These are phyloP conservation scores for Ormyrus nitidulus DNA, from an alignment of 2,888 invertebrate genomes.

Conservation along the genomic window DNA sequence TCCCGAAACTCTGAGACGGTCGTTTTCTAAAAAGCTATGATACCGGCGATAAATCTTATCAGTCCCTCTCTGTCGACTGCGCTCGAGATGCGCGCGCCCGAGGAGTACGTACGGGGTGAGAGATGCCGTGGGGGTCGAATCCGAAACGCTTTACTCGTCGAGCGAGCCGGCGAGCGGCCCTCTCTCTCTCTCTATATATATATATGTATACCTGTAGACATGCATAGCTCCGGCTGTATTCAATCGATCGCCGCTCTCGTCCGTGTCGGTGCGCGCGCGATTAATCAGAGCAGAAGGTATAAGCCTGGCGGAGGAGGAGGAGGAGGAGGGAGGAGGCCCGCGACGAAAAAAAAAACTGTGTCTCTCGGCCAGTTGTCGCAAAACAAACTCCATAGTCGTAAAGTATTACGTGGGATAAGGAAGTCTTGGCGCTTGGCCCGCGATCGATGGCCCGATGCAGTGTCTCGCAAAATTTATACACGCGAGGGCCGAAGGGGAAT, in stretches of 20 bases:
- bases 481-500: not conserved
- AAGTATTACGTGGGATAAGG: constrained; percentile 70
- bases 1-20: not conserved
- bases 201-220: too few relatives aligned
- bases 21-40: not conserved
- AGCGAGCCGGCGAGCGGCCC: too few relatives aligned
- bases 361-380: constrained; percentile 32
- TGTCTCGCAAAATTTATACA: constrained; percentile 68
- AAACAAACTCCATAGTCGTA: constrained; percentile 64
- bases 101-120: too few relatives aligned
- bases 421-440: constrained; percentile 68
- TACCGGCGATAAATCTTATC: constrained; percentile 16
- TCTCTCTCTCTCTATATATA: too few relatives aligned
- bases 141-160: too few relatives aligned
- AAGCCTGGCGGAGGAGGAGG: not conserved
- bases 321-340: not conserved
- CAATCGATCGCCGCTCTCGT: constrained; percentile 4
- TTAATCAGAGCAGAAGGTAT: constrained; percentile 27
- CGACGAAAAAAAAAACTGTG: constrained; percentile 13
- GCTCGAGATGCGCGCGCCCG: too few relatives aligned
- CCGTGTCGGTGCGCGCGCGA: constrained; percentile 7
- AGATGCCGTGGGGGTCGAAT: too few relatives aligned
- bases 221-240: not conserved
- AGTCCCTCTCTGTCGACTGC: not conserved
- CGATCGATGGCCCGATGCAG: constrained; percentile 68